Percentiles rank a stretch among this genome's conserved stretches.
Evolutionary conservation across 2,888 invertebrate species (phyloP).

Genomic region (Cryptus viduatorius): DNA sequence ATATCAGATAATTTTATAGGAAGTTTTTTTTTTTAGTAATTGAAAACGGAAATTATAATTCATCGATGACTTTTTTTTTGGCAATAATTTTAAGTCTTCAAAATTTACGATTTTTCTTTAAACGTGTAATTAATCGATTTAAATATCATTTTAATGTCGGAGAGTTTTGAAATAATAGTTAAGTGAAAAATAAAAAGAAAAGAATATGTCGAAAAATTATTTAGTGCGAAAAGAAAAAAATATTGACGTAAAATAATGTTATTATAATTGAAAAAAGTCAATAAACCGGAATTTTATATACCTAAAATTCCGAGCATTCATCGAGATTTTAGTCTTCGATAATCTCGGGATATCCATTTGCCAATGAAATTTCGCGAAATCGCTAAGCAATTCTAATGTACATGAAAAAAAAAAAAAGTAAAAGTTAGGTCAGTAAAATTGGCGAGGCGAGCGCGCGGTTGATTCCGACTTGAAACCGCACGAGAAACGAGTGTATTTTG

Average conservation of each 20-base stretch:
- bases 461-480: conserved; percentile 15
- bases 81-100: no score
- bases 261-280: neutral
- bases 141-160: no score
- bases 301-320: no score
- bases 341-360: conserved; percentile 27
- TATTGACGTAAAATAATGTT: neutral
- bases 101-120: no score
- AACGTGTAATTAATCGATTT: no score
- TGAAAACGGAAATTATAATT: no score
- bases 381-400: conserved; percentile 25
- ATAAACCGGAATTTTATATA: no score
- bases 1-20: no score
- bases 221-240: neutral
- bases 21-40: no score
- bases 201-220: neutral
- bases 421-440: conserved; percentile 38
- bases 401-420: neutral
- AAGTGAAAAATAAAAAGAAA: neutral
- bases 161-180: no score
- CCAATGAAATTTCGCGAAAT: conserved; percentile 24
- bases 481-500: neutral
- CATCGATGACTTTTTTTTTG: no score
- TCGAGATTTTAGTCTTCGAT: neutral
- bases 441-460: neutral